A percentile compares a stretch with the other conserved stretches of the same genome.
Conservation (phyloP, 2,888 invertebrate species). For the Stenichneumon culpator region DNA sequence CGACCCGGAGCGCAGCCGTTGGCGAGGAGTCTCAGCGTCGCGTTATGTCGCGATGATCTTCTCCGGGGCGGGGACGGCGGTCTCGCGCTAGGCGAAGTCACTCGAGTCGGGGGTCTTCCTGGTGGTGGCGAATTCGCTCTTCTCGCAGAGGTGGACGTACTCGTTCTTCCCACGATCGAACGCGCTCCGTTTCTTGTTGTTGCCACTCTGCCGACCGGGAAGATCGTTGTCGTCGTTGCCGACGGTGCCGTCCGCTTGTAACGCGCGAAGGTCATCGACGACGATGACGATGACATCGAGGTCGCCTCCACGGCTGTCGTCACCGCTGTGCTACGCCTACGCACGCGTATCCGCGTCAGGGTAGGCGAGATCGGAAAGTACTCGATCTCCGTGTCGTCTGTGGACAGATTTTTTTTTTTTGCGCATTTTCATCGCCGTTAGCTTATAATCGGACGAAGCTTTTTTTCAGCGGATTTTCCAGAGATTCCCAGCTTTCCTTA, state of each 20-base stretch:
- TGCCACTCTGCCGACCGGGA: slow-evolving; percentile 47
- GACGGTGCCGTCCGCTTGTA: slow-evolving; percentile 88
- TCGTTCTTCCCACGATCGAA: slow-evolving; percentile 34
- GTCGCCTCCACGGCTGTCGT: slow-evolving; percentile 78
- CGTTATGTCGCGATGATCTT: slow-evolving; percentile 91
- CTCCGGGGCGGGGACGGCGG: slow-evolving; percentile 92
- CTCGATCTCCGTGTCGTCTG: slow-evolving; percentile 93
- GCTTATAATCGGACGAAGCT: slow-evolving; percentile 1
- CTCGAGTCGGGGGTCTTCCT: slow-evolving; percentile 63
- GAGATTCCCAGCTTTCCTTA: slow-evolving; percentile 74
- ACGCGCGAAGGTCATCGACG: slow-evolving; percentile 87
- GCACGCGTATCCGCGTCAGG: slow-evolving; percentile 92
- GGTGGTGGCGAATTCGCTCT: slow-evolving; percentile 63
- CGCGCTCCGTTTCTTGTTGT: slow-evolving; percentile 38
- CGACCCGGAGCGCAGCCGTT: slow-evolving; percentile 84
- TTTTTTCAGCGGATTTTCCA: slow-evolving; percentile 63
- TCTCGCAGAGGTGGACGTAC: slow-evolving; percentile 48
- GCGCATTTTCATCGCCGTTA: slow-evolving; percentile 59
- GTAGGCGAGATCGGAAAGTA: slow-evolving; percentile 94
- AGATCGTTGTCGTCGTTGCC: slow-evolving; percentile 83
- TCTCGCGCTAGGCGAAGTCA: slow-evolving; percentile 78
- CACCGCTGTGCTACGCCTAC: slow-evolving; percentile 87
- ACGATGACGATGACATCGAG: slow-evolving; percentile 80
- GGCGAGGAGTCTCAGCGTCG: slow-evolving; percentile 89
- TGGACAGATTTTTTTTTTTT: slow-evolving; percentile 84